Base-by-base conservation (phyloP, 2,113 vertebrate species). In the Ophthalmolycus amberensis region DNA sequence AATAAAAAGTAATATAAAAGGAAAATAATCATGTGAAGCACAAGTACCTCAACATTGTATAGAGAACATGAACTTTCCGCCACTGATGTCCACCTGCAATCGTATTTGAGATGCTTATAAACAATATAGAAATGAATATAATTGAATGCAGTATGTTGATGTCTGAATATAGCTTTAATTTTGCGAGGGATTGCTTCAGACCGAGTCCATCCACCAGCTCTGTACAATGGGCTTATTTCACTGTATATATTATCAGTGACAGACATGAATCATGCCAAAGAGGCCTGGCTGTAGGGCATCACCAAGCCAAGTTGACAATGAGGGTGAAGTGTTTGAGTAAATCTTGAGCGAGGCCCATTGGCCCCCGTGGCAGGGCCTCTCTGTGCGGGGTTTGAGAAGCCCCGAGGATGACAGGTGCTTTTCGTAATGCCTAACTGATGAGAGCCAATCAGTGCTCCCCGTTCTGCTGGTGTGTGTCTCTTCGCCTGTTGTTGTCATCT, bases 341-440 rank as follows among this genome's bases (percentile, higher is more conserved):
- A 94, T 91, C 88, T 91, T 90, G 69, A 3, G 77, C 86, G 91
- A 93, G 92, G 91, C 92, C 86, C 87, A 80, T 58, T 85, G 85
- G 90, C 91, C 92, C 92, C 93, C 42, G 5, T 88, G 88, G 91
- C 87, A 84, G 91, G 92, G 93, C 90, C 90, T 87, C 91, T 0
- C 88, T 68, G 74, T 63, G 86, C 83, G 89, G 54, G 90, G 18
- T 93, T 92, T 95, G 94, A 95, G 92, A 92, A 95, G 93, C 93
- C 85, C 79, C 40, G 88, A 94, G 95, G 96, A 95, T 97, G 96
- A 96, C 96, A 97, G 96, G 96, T 97, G 96, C 96, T 96, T 96
- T 94, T 94, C 96, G 96, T 96, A 96, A 97, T 96, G 96, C 96
- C 95, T 96, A 96, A 95, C 95, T 96, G 96, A 97, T 96, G 95